Conservation (phyloP, 2,888 invertebrate genomes). For the Aelia acuminata region DNA sequence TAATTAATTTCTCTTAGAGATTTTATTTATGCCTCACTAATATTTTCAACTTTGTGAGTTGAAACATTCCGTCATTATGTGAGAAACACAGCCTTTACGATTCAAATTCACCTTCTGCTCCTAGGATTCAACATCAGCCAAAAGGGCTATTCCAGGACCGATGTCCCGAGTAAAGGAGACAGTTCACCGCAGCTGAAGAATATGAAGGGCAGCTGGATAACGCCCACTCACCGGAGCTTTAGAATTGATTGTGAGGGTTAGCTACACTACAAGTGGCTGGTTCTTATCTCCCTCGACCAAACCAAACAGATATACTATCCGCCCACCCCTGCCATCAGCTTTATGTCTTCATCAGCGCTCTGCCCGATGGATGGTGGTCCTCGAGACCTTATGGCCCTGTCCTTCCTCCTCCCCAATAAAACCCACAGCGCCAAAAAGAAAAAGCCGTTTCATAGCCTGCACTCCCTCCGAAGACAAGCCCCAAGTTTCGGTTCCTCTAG, state of each 20-base stretch:
- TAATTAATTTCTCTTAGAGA: too few species aligned
- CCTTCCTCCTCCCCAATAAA: constrained; percentile 1
- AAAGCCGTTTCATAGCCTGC: constrained; percentile 32
- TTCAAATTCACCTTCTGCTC: background rate
- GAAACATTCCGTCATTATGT: too few species aligned
- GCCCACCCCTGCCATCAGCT: constrained; percentile 30
- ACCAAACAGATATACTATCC: constrained; percentile 44
- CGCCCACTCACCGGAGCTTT: background rate
- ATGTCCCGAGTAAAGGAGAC: background rate
- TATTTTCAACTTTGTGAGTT: too few species aligned
- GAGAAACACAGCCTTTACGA: too few species aligned
- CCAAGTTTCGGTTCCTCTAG: constrained; percentile 18
- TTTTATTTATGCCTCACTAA: too few species aligned
- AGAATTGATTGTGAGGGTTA: constrained; percentile 35
- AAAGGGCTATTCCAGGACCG: too few species aligned
- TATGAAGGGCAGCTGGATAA: constrained; percentile 32
- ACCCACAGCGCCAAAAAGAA: constrained; percentile 19
- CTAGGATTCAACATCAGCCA: background rate
- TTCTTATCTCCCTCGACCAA: constrained; percentile 1
- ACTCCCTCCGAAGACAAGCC: background rate
- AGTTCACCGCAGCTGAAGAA: background rate
- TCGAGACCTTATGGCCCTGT: background rate
- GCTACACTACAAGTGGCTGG: constrained; percentile 20
- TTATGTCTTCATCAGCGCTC: constrained; percentile 43
- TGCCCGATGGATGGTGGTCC: constrained; percentile 43